phyloP scores from a whole-genome alignment of 2,888 invertebrate species.

The Drepanosiphum platanoidis region DNA sequence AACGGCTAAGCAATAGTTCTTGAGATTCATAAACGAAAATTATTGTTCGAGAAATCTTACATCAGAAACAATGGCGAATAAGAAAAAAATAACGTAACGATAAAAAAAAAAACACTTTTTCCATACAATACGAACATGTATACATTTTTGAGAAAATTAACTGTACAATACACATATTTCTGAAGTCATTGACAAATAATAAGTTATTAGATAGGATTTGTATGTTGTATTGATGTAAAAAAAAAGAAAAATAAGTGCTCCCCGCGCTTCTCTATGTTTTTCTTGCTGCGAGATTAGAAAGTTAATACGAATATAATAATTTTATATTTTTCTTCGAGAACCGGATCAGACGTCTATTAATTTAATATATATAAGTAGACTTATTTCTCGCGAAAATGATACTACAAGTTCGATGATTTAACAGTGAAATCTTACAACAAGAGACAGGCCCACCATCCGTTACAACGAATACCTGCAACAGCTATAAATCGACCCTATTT shows the following conservation, averaged over 20 bases:
- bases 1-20: too few relatives aligned
- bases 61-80: background rate
- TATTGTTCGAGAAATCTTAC: background rate
- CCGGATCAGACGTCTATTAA: background rate
- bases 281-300: background rate
- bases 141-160: background rate
- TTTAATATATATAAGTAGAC: background rate
- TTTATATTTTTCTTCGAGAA: background rate
- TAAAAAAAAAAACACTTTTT: background rate
- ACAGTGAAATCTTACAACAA: background rate
- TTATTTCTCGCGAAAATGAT: background rate
- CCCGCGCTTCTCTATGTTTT: background rate
- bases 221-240: background rate
- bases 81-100: background rate
- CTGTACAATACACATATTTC: background rate
- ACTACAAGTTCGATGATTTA: background rate
- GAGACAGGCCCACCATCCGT: too few relatives aligned
- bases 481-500: too few relatives aligned
- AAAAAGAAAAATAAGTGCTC: background rate
- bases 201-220: background rate
- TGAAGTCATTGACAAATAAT: background rate
- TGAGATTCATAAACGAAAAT: background rate
- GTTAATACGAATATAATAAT: constrained; percentile 2
- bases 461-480: too few relatives aligned
- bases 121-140: background rate